Evolutionary conservation across 2,888 invertebrate genomes (phyloP), one percentile per base, ranked within the genome.

Genomic region (Dermolepida albohirtum): DNA sequence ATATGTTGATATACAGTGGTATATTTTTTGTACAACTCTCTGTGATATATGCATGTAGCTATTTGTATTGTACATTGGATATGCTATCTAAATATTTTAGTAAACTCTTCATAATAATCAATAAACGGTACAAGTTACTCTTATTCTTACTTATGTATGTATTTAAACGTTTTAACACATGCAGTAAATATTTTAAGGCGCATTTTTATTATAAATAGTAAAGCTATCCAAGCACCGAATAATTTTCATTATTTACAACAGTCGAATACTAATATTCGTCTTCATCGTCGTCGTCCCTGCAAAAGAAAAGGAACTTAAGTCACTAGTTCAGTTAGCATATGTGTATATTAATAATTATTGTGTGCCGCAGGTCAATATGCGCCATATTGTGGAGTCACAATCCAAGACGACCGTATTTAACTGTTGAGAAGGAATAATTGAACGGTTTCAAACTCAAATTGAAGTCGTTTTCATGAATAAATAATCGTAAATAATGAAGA

Each of bases 211-310:
- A 0, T 44, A 59, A 59, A 14, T 11, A 57, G 11, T 29, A 40
- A 66, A 66, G 66, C 66, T 14, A 11, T 66, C 55, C 40, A 66
- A 66, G 55, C 66, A 57, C 8, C 57, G 22, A 49, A 6, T 39
- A 40, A 34, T 55, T 50, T 44, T 34, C 14, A 27, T 2, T 47
- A 59, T 59, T 57, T 57, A 57, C 44, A 57, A 43, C 4, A 57
- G 17, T 47, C 16, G 49, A 44, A 59, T 40, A 47, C 66, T 54
- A 66, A 55, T 63, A 59, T 16, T 69, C 66, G 39, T 69, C 67
- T 40, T 67, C 67, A 44, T 66, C 62, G 51, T 64, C 57, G 34
- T 70, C 70, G 27, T 66, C 70, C 54, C 70, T 67, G 39, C 29
- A 70, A 66, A 40, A 44, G 11, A 44, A 54, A 6, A n/a, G 2